A percentile compares a stretch with the other conserved stretches of the same genome.
These are phyloP conservation scores for Meriones psammophilus DNA, from an alignment of 2,797 vertebrate species.

Conservation along the genomic window DNA sequence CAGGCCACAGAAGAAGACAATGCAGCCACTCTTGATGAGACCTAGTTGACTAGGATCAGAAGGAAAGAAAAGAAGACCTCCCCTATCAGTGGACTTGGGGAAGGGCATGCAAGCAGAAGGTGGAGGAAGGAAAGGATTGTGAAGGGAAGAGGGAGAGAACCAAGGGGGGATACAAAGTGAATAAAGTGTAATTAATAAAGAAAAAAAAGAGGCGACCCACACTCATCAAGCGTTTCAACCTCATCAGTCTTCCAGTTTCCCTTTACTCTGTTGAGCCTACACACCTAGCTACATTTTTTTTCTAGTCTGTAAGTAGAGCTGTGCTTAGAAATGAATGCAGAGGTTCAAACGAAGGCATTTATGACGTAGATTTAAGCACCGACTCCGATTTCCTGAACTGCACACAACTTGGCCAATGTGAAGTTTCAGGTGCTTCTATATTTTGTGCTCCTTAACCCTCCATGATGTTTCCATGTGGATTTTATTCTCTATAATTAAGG, in stretches of 20 bases:
- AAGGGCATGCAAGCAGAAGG: no score
- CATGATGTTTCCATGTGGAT: not conserved
- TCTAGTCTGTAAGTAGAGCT: not conserved
- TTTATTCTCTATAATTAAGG: not conserved
- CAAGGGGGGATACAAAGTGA: no score
- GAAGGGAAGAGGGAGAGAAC: no score
- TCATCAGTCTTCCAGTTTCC: not conserved
- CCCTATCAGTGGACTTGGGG: no score
- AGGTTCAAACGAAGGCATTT: not conserved
- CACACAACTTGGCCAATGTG: no score
- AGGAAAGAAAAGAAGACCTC: no score
- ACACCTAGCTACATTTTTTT: not conserved
- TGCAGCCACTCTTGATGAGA: no score
- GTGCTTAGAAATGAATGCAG: not conserved
- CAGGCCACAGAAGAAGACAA: no score
- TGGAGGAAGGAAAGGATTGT: no score
- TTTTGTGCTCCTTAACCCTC: not conserved
- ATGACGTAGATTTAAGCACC: not conserved
- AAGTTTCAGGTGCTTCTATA: not conserved
- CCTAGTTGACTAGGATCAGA: no score
- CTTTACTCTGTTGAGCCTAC: not conserved
- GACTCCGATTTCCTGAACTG: not conserved
- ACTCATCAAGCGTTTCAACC: not conserved
- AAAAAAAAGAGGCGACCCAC: not conserved
- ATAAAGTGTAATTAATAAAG: no score